These are phyloP conservation scores for Seriola dumerili DNA, from an alignment of 2,113 vertebrate genomes.

Conservation along the genomic window DNA sequence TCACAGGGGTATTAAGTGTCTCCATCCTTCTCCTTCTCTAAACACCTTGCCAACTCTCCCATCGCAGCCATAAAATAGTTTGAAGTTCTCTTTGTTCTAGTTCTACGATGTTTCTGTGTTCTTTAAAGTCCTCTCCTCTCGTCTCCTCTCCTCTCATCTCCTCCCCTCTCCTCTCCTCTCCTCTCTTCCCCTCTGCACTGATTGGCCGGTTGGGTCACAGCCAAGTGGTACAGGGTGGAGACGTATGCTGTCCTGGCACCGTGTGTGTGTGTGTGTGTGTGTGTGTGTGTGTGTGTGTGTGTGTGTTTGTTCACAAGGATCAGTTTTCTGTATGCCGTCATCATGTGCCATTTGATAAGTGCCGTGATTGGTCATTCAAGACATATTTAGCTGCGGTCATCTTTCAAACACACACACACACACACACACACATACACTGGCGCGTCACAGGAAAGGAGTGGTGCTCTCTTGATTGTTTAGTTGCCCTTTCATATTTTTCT, in stretches of 20 bases:
- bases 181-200: constrained; percentile 1
- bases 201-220: constrained; percentile 15
- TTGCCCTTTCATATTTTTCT: constrained; percentile 65
- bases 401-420: constrained; percentile 32
- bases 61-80: constrained; percentile 40
- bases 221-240: constrained; percentile 26
- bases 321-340: constrained; percentile 47
- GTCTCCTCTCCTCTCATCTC: background rate
- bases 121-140: constrained; percentile 49
- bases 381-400: constrained; percentile 42
- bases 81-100: constrained; percentile 34
- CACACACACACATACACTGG: background rate
- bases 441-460: constrained; percentile 75
- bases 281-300: constrained; percentile 13
- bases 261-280: constrained; percentile 15
- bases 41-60: constrained; percentile 53
- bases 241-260: background rate
- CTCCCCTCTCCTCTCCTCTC: constrained; percentile 4
- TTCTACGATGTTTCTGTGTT: constrained; percentile 25
- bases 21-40: constrained; percentile 32
- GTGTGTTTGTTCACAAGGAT: constrained; percentile 23
- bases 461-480: constrained; percentile 64
- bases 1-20: constrained; percentile 58
- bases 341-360: constrained; percentile 51
- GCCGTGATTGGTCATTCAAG: constrained; percentile 52